Percentiles rank a stretch among this genome's conserved stretches.
phyloP scores from a whole-genome alignment of 2,113 vertebrate genomes.

The Prolemur simus region DNA sequence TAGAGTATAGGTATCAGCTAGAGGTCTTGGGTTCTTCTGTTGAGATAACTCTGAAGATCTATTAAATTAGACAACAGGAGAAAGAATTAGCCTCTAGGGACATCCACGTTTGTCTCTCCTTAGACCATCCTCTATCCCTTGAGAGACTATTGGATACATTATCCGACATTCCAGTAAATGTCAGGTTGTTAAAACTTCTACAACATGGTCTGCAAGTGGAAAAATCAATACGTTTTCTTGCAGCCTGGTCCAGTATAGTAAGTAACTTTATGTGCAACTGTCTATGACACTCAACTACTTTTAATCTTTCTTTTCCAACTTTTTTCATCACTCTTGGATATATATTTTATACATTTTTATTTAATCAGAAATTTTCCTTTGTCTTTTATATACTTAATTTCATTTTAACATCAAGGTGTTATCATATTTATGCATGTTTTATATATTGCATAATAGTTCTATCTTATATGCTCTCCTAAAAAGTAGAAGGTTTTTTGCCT shows the following conservation, averaged over 20 bases:
- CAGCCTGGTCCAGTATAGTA: neutral
- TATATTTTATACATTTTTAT: neutral
- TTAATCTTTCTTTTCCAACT: neutral
- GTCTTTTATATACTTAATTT: neutral
- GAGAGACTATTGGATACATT: neutral
- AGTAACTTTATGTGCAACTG: neutral
- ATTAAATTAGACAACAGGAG: neutral
- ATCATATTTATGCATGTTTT: neutral
- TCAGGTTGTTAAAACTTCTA: neutral
- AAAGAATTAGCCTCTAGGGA: neutral
- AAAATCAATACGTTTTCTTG: neutral
- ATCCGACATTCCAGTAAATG: neutral
- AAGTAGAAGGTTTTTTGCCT: neutral
- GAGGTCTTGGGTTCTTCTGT: neutral
- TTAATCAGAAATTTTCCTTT: neutral
- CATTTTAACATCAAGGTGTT: neutral
- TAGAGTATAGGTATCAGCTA: neutral
- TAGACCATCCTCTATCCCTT: neutral
- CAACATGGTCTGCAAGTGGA: neutral
- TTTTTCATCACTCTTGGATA: neutral
- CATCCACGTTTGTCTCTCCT: neutral
- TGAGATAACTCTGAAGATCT: neutral
- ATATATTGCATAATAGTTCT: neutral
- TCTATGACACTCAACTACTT: neutral
- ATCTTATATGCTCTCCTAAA: neutral